Conservation (phyloP, 2,888 invertebrate genomes). For the Marronus borbonicus region DNA sequence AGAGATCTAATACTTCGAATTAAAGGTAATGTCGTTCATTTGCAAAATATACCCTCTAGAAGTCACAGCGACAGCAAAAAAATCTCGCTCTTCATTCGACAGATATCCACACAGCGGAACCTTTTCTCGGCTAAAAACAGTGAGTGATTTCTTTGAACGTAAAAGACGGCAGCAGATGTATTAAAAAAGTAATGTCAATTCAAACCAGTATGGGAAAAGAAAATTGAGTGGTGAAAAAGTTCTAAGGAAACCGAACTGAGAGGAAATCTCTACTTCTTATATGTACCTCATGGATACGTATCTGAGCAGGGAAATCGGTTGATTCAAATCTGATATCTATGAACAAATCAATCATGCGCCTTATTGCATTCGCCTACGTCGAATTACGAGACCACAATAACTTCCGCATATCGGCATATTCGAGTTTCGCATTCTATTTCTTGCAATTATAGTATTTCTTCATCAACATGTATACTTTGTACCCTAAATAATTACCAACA, state of each 20-base stretch:
- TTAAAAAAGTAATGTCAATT: conserved; percentile 67
- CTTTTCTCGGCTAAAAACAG: conserved; percentile 63
- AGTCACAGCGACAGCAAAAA: conserved; percentile 54
- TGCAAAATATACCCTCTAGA: conserved; percentile 15
- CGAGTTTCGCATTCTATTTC: background rate
- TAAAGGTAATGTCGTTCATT: conserved; percentile 6
- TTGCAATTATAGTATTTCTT: background rate
- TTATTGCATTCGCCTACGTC: conserved; percentile 58
- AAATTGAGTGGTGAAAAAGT: conserved; percentile 66
- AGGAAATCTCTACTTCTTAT: conserved; percentile 58
- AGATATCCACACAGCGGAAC: conserved; percentile 61
- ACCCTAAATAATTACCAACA: background rate
- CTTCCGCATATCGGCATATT: conserved; percentile 1
- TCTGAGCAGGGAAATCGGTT: conserved; percentile 61
- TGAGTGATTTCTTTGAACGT: conserved; percentile 66
- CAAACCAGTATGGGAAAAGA: conserved; percentile 63
- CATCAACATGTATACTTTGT: background rate
- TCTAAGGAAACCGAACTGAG: conserved; percentile 58
- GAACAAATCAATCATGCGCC: conserved; percentile 67
- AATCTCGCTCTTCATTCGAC: conserved; percentile 60
- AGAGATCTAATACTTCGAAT: conserved; percentile 1
- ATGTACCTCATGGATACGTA: conserved; percentile 45
- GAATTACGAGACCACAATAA: conserved; percentile 30
- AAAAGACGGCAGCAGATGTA: conserved; percentile 66
- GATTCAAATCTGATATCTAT: conserved; percentile 67